phyloP scores from a whole-genome alignment of 2,113 vertebrate genomes.

The Charadrius vociferus region DNA sequence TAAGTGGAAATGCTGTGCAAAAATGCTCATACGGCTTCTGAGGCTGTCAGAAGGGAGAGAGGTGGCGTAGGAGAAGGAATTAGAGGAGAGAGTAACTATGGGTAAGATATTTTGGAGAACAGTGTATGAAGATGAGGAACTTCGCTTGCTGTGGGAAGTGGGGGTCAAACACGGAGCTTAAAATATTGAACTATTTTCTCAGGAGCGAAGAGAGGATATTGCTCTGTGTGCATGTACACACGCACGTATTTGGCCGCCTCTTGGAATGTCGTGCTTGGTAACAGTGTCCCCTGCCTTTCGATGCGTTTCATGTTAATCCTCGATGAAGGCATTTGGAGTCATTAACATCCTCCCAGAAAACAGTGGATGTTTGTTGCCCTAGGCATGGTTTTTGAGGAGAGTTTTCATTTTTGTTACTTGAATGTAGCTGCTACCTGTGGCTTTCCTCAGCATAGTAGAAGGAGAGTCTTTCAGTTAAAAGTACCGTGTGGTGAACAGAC shows the following conservation, averaged over 20 bases:
- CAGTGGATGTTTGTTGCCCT: accelerated
- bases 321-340: accelerated
- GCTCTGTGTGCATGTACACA: not conserved
- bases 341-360: not conserved
- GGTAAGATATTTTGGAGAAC: not conserved
- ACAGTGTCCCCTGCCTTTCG: not conserved
- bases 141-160: not conserved
- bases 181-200: not conserved
- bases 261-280: accelerated
- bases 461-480: not conserved
- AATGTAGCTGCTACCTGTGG: not conserved
- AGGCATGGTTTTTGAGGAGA: not conserved
- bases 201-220: not conserved
- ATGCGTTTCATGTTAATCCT: accelerated
- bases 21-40: not conserved
- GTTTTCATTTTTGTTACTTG: not conserved
- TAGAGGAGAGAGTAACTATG: not conserved
- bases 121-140: not conserved
- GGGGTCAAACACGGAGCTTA: not conserved
- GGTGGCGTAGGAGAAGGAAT: not conserved
- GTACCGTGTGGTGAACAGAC: not conserved
- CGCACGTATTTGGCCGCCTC: accelerated
- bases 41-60: not conserved
- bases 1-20: not conserved
- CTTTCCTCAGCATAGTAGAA: not conserved